Evolutionary conservation across 1,140 invertebrate species (phyloP).

Genomic region (Achatina immaculata): DNA sequence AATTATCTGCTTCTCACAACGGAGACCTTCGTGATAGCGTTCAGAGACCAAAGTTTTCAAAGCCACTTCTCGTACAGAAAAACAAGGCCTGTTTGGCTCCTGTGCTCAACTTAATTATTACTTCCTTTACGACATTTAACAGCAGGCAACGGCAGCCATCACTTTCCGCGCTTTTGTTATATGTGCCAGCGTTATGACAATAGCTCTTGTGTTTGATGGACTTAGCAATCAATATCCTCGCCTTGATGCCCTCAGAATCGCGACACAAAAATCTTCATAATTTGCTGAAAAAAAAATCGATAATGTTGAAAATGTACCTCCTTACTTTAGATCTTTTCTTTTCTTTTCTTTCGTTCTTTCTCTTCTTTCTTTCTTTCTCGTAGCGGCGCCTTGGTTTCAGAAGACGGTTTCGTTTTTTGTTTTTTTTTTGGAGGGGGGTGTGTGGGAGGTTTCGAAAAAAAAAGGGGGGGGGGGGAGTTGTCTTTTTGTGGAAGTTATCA

Average conservation of each 20-base stretch:
- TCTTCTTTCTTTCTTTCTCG: too few species aligned
- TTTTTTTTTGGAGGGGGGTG: too few species aligned
- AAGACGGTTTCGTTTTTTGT: too few species aligned
- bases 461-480: too few species aligned
- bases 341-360: neutral
- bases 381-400: too few species aligned
- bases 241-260: neutral
- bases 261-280: neutral
- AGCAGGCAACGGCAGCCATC: neutral
- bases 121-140: constrained; percentile 4
- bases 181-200: neutral
- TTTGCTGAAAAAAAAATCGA: neutral
- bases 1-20: neutral
- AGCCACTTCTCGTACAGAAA: neutral
- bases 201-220: neutral
- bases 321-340: neutral
- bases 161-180: constrained; percentile 3
- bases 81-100: neutral
- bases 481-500: too few species aligned
- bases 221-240: neutral
- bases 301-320: neutral
- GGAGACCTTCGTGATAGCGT: neutral
- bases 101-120: neutral
- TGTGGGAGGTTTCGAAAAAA: too few species aligned
- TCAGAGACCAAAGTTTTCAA: neutral